Evolutionary conservation across 2,888 invertebrate genomes (phyloP).

Genomic region (Ophioninae sp.): DNA sequence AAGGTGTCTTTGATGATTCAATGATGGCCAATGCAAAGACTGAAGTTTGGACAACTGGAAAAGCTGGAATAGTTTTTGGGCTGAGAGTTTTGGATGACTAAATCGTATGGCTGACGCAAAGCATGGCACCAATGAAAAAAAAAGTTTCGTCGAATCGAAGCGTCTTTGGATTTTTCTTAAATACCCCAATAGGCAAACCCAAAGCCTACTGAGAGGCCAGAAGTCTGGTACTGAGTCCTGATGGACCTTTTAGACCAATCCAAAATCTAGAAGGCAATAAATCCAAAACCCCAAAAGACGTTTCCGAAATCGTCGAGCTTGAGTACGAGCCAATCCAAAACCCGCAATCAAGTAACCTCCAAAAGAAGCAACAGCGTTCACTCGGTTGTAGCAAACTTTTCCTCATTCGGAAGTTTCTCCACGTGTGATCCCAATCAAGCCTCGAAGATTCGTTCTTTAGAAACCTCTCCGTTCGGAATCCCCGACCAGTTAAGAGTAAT

Average conservation of each 20-base stretch:
- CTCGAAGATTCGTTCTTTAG: neutral
- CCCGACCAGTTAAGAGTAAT: neutral
- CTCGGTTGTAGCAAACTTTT: neutral
- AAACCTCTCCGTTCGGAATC: conserved; percentile 2
- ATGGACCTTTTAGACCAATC: too few species aligned
- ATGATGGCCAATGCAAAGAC: neutral
- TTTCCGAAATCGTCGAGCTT: too few species aligned
- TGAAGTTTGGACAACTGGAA: neutral
- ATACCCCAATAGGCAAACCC: too few species aligned
- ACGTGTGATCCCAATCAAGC: neutral
- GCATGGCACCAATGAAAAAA: too few species aligned
- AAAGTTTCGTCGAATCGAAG: neutral
- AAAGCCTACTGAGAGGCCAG: too few species aligned
- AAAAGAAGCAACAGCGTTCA: neutral
- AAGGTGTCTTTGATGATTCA: neutral
- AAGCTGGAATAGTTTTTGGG: neutral
- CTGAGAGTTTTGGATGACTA: neutral
- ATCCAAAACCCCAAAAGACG: too few species aligned
- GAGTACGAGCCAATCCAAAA: neutral
- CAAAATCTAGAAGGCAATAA: too few species aligned
- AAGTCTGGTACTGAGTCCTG: too few species aligned
- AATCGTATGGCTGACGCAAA: neutral
- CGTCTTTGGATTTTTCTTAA: neutral
- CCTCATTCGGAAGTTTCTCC: neutral
- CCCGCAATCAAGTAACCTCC: neutral